A percentile compares a stretch with the other conserved stretches of the same genome.
Evolutionary conservation across 2,113 vertebrate species (phyloP).

Genomic region (Pachycephala philippinensis): DNA sequence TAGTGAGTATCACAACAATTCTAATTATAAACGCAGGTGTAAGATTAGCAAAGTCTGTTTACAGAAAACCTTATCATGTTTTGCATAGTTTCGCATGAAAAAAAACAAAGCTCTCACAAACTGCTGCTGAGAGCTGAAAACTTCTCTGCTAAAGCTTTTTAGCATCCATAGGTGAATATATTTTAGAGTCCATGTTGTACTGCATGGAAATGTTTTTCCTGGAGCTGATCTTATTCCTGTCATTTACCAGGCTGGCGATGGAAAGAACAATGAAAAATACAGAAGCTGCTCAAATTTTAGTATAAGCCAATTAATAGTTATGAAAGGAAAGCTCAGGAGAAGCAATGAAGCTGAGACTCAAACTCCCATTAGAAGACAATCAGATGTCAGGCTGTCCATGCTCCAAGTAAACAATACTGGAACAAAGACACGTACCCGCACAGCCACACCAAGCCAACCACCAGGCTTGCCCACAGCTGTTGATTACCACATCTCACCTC

Average conservation of each 20-base stretch:
- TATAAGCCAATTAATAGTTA: neutral
- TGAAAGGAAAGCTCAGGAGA: neutral
- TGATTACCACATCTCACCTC: neutral
- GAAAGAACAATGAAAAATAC: neutral
- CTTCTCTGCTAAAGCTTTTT: no score
- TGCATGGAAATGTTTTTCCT: neutral
- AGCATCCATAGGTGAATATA: neutral
- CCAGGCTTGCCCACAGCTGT: neutral
- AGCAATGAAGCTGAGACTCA: neutral
- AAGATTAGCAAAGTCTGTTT: no score
- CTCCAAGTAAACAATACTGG: neutral
- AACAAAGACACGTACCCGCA: neutral
- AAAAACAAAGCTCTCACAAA: no score
- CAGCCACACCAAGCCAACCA: neutral
- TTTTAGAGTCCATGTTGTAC: neutral
- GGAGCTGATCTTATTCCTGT: neutral
- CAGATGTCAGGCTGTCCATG: neutral
- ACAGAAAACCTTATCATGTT: no score
- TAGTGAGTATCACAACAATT: no score
- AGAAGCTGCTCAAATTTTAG: neutral
- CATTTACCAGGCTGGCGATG: neutral
- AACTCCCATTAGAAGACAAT: neutral
- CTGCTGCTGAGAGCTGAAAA: no score
- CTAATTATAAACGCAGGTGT: no score
- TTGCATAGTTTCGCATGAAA: no score